Evolutionary conservation across 1,140 invertebrate species (phyloP).

Genomic region (Hylaeus volcanicus): DNA sequence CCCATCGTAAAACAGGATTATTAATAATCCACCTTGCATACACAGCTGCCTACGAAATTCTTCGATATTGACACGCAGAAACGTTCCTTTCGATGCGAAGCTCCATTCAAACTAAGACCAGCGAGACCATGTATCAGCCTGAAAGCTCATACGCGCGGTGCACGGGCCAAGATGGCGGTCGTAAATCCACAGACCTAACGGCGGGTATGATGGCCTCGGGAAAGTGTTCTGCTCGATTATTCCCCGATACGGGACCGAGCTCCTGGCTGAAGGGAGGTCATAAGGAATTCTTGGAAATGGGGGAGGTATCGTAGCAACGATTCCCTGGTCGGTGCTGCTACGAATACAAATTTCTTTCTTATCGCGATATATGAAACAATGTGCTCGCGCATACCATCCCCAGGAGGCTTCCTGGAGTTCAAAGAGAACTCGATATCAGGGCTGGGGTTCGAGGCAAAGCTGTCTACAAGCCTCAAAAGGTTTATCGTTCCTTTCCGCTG

Average conservation of each 20-base stretch:
- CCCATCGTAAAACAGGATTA: too few relatives aligned
- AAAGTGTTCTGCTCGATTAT: constrained; percentile 4
- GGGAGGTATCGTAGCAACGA: constrained; percentile 9
- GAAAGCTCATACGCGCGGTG: constrained; percentile 8
- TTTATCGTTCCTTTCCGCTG: constrained; percentile 42
- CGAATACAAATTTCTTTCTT: constrained; percentile 51
- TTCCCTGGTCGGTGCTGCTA: constrained; percentile 16
- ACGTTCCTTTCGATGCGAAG: too few relatives aligned
- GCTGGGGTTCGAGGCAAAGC: constrained; percentile 14
- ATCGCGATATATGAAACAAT: constrained; percentile 50
- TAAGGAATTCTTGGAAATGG: constrained; percentile 28
- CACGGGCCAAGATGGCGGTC: background rate
- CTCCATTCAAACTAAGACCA: too few relatives aligned
- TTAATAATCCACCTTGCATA: too few relatives aligned
- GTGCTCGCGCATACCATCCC: constrained; percentile 42
- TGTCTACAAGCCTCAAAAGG: constrained; percentile 16
- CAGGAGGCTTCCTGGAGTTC: constrained; percentile 26
- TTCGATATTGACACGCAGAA: too few relatives aligned
- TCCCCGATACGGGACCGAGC: background rate
- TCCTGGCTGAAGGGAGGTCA: background rate
- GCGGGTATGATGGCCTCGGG: background rate
- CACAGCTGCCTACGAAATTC: too few relatives aligned
- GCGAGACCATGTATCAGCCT: too few relatives aligned
- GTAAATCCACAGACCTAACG: background rate
- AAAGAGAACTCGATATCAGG: constrained; percentile 42